Base-by-base conservation (phyloP, 1,140 invertebrate genomes). In the Penaeus vannamei region DNA sequence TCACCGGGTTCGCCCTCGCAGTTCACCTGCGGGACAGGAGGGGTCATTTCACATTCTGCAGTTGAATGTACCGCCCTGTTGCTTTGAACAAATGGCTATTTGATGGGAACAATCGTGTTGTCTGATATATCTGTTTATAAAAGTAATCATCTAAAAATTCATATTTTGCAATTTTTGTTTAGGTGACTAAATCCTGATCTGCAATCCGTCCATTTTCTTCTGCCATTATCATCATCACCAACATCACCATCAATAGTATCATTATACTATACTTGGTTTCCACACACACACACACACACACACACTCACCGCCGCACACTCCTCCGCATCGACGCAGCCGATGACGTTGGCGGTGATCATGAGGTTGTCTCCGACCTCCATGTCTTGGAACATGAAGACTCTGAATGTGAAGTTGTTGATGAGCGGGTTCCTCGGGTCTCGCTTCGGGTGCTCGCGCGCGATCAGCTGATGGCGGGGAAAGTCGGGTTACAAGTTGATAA, bases 301-400 rank as follows among this genome's bases (percentile, higher is more conserved):
- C 19, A 1, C 3, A 86, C 90, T 72, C 81, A 92, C 93, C 62
- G 91, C 91, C 22, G 92, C 81, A 82, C 95, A 96, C 92, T 96
- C 95, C 12, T 92, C 91, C 0, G 93, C 92, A 59, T 95, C 94
- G 20, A 95, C 90, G 85, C 95, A 96, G 7, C 94, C 95, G 0
- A 94, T 93, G 8, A 95, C 93, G 88, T 94, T 94, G 61, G 95
- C 94, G 72, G 94, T 95, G 29, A 96, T 92, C 3, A 95, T 92
- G 87, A 96, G 93, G 64, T 95, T 94, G 87, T 96, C 95, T 2
- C 94, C 95, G 90, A 94, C 94, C 36, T 93, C 93, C 94, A 95
- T 95, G 10, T 95, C 95, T 90, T 95, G 95, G 91, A 96, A 96
- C 93, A 96, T 94, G 85, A 96, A 95, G 0, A 95, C 95, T 77